phyloP scores from a whole-genome alignment of 2,113 vertebrate genomes.

The Ariopsis seemanni region DNA sequence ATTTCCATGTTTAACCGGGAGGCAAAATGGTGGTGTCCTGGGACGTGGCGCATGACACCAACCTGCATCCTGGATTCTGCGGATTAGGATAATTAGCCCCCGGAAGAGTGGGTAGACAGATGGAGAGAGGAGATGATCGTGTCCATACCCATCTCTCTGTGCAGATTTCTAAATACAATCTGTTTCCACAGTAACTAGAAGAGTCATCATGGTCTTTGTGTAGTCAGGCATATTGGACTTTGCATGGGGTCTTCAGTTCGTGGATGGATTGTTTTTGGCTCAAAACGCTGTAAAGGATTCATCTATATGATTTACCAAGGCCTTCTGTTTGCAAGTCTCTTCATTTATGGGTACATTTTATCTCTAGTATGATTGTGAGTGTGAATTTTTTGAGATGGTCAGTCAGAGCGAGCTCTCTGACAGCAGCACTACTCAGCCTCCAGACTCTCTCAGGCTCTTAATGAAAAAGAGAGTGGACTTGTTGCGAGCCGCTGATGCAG shows the following conservation, averaged over 20 bases:
- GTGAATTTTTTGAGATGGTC: constrained; percentile 40
- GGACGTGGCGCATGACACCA: constrained; percentile 68
- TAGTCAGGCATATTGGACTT: constrained; percentile 25
- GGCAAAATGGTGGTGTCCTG: constrained; percentile 73
- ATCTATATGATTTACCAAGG: constrained; percentile 13
- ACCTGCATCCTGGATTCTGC: constrained; percentile 71
- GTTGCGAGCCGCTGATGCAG: constrained; percentile 73
- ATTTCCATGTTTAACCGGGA: constrained; percentile 79
- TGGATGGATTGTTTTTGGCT: constrained; percentile 28
- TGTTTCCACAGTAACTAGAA: constrained; percentile 45
- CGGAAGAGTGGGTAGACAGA: constrained; percentile 76
- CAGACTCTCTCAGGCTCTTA: constrained; percentile 65
- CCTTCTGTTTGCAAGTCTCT: constrained; percentile 27
- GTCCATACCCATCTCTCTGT: constrained; percentile 56
- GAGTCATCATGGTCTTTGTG: constrained; percentile 32
- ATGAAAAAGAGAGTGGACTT: constrained; percentile 76
- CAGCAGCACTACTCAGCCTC: constrained; percentile 61
- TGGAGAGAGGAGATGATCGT: constrained; percentile 70
- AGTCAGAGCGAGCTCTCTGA: constrained; percentile 55
- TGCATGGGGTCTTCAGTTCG: constrained; percentile 32
- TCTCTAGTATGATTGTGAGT: constrained; percentile 21
- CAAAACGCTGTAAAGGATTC: constrained; percentile 31
- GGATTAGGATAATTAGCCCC: constrained; percentile 82
- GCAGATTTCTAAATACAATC: constrained; percentile 37
- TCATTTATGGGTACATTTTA: constrained; percentile 36